Conservation (phyloP, 2,113 vertebrate species). For the Glaucidium brasilianum region DNA sequence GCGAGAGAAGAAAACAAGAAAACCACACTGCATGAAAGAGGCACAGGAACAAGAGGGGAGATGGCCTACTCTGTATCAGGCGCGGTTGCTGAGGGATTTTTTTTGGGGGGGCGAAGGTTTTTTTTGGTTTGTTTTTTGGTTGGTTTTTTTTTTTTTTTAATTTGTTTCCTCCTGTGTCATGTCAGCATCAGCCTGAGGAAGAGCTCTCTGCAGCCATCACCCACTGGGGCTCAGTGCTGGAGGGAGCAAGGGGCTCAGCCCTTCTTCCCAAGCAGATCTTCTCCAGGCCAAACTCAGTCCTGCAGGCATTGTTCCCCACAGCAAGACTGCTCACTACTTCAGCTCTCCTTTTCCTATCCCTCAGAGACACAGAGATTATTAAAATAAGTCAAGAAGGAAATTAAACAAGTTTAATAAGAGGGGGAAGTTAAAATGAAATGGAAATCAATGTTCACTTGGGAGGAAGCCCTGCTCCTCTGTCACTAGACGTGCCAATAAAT, state of each 20-base stretch:
- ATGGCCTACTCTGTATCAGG: not conserved
- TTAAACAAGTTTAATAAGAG: constrained; percentile 28
- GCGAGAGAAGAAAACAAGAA: constrained; percentile 10
- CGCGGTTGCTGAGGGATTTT: not conserved
- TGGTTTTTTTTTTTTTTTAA: not conserved
- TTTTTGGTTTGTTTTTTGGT: no score
- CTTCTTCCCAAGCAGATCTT: not conserved
- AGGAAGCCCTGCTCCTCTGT: not conserved
- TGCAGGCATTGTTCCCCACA: not conserved
- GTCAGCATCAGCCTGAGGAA: not conserved
- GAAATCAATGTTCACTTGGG: constrained; percentile 51
- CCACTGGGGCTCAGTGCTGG: accelerated
- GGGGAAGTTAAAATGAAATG: constrained; percentile 39
- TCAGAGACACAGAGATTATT: not conserved
- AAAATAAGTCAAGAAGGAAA: constrained; percentile 50
- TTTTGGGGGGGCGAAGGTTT: no score
- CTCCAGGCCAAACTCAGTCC: not conserved
- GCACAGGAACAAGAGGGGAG: not conserved
- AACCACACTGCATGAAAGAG: constrained; percentile 26
- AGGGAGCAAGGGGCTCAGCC: not conserved
- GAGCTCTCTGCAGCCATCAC: not conserved
- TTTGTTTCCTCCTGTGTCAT: not conserved
- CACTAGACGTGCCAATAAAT: constrained; percentile 20
- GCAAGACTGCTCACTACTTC: not conserved
- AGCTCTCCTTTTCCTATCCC: not conserved